A percentile compares a stretch with the other conserved stretches of the same genome.
Conservation (phyloP, 92 coral and sea anemone genomes). For the Nematostella vectensis region DNA sequence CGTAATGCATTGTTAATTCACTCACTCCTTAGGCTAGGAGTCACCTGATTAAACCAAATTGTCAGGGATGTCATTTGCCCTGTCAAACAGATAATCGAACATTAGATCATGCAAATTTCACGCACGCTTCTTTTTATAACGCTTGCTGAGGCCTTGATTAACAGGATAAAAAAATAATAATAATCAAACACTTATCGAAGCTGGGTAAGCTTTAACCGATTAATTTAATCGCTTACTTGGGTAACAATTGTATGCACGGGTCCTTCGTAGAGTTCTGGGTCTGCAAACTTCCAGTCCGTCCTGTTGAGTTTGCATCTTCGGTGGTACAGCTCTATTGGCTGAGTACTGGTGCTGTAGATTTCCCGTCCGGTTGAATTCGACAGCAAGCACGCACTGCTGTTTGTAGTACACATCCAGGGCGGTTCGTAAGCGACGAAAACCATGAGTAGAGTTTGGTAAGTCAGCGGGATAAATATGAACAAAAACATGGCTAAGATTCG, state of each 20-base stretch:
- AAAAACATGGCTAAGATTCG: slow-evolving; percentile 68
- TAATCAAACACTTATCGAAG: too few species aligned
- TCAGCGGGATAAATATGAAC: slow-evolving; percentile 66
- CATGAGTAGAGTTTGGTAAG: slow-evolving; percentile 81
- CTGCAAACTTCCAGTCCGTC: slow-evolving; percentile 74
- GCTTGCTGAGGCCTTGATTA: too few species aligned
- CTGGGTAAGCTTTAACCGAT: too few species aligned
- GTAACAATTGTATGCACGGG: slow-evolving; percentile 67
- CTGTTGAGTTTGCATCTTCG: slow-evolving; percentile 57
- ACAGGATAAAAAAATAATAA: too few species aligned
- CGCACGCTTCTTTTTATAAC: too few species aligned
- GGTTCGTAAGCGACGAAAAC: slow-evolving; percentile 87
- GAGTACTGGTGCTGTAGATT: slow-evolving; percentile 60
- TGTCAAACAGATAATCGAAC: too few species aligned
- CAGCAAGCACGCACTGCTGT: slow-evolving; percentile 52
- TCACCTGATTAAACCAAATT: too few species aligned
- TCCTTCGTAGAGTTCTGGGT: slow-evolving; percentile 58
- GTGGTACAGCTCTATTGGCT: slow-evolving; percentile 37
- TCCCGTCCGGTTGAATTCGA: slow-evolving; percentile 28
- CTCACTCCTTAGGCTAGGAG: too few species aligned
- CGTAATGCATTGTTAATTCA: too few species aligned
- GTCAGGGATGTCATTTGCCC: too few species aligned
- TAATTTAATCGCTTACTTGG: too few species aligned
- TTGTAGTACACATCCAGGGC: slow-evolving; percentile 76
- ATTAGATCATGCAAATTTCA: too few species aligned